Conservation (phyloP, 2,113 vertebrate species). For the Stictonetta naevosa region DNA sequence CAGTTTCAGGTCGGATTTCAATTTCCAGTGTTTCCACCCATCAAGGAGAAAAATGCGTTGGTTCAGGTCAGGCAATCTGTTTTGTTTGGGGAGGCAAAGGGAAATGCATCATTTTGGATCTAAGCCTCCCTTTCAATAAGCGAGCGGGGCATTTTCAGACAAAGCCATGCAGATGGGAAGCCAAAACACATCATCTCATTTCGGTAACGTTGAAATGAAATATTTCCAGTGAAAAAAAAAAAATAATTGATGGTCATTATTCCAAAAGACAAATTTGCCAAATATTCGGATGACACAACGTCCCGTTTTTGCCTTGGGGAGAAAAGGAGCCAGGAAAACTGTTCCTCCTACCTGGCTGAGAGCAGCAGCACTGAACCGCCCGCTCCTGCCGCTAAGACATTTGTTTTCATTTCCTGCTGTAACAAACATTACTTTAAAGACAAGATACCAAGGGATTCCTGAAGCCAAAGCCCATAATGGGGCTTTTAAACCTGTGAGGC, state of each 20-base stretch:
- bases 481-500: constrained; percentile 24
- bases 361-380: neutral
- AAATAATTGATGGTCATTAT: neutral
- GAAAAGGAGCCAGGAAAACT: neutral
- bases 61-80: neutral
- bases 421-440: constrained; percentile 26
- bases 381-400: neutral
- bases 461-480: constrained; percentile 38
- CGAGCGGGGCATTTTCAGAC: constrained; percentile 17
- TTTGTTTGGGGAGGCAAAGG: constrained; percentile 13
- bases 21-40: neutral
- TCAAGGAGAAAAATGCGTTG: neutral
- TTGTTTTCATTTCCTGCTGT: constrained; percentile 10
- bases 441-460: constrained; percentile 14
- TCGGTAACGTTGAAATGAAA: constrained; percentile 16
- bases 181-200: constrained; percentile 5
- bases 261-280: neutral
- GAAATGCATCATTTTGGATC: neutral
- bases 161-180: constrained; percentile 37
- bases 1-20: neutral
- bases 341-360: neutral
- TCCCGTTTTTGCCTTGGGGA: neutral
- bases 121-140: neutral
- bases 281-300: neutral
- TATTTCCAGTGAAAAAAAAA: constrained; percentile 7